Evolutionary conservation across 37 sponge, comb jelly and placozoan species (phyloP), one percentile per base, ranked within the genome.

Genomic region (Amphimedon queenslandica): DNA sequence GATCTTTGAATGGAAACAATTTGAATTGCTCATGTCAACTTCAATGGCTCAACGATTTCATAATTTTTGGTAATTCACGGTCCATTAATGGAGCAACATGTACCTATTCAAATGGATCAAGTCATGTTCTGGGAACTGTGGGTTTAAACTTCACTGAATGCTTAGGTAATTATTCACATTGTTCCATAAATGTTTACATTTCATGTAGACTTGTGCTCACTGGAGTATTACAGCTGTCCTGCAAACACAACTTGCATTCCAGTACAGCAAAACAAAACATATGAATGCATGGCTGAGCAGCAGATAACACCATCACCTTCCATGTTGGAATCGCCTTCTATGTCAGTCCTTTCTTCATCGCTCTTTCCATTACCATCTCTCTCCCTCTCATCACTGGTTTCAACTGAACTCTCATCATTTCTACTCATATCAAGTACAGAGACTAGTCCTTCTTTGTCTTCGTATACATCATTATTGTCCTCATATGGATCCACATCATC

Each of bases 21-120:
- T 41, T 83, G 11, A 40, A 55, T 36, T 83, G 84, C 37, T 71
- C 69, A 25, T 83, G 84, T 31, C 77, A 83, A 58, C 20, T 83
- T 51, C 33, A 35, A 24, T 83, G 84, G 84, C 67, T 83, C 33
- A 11, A n/a, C 1, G 40, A 20, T 1, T 64, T 80, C 72, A 4
- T 70, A n/a, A 4, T 23, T 55, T 56, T 31, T 42, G 33, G 3
- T 31, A n/a, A 25, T 25, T n/a, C 35, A 30, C 25, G 4, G n/a
- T 43, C 29, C 28, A 42, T 42, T 11, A n/a, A 40, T 42, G 55
- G n/a, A 23, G 55, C 28, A 43, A 23, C 55, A 33, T 47, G 53
- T 47, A 47, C 53, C 8, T 8, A 47, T 13, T 18, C 13, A 18
- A 47, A 47, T 47, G 53, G 13, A 18, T 18, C 13, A 47, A 18